Conservation (phyloP, 2,888 invertebrate species). For the Gortyna flavago region DNA sequence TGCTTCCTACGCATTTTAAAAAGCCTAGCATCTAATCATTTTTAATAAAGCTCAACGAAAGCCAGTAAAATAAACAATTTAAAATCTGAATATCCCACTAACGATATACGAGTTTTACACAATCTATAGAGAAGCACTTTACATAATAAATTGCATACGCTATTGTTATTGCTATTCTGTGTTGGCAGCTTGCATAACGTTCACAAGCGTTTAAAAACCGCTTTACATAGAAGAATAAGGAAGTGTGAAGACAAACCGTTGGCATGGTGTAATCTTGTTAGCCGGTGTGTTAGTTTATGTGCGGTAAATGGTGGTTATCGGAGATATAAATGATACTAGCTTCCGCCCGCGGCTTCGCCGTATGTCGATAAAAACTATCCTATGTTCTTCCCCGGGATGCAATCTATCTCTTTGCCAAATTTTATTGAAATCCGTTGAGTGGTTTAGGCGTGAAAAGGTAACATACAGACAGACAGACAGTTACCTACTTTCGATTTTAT, state of each 20-base stretch:
- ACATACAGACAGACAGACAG: no score
- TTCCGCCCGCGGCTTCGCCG: no score
- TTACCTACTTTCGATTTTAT: no score
- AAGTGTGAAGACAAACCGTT: constrained; percentile 42
- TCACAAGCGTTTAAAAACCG: constrained; percentile 59
- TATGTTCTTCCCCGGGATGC: no score
- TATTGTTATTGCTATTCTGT: constrained; percentile 54
- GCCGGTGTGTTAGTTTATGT: not conserved
- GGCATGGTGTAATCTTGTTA: constrained; percentile 44
- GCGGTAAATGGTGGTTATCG: not conserved
- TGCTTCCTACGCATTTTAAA: not conserved
- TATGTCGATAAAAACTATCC: no score
- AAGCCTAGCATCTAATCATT: not conserved
- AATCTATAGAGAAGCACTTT: constrained; percentile 40
- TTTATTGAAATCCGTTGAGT: no score
- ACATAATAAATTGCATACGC: constrained; percentile 54
- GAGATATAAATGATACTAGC: not conserved
- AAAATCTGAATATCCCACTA: not conserved
- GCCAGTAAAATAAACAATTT: not conserved
- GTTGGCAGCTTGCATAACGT: constrained; percentile 47
- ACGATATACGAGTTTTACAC: constrained; percentile 16
- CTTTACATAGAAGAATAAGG: constrained; percentile 55
- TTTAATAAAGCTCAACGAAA: not conserved
- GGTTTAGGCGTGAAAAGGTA: no score
- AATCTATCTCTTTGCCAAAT: no score